These are phyloP conservation scores for Cetoscarus ocellatus DNA, from an alignment of 2,797 vertebrate genomes.

Conservation along the genomic window DNA sequence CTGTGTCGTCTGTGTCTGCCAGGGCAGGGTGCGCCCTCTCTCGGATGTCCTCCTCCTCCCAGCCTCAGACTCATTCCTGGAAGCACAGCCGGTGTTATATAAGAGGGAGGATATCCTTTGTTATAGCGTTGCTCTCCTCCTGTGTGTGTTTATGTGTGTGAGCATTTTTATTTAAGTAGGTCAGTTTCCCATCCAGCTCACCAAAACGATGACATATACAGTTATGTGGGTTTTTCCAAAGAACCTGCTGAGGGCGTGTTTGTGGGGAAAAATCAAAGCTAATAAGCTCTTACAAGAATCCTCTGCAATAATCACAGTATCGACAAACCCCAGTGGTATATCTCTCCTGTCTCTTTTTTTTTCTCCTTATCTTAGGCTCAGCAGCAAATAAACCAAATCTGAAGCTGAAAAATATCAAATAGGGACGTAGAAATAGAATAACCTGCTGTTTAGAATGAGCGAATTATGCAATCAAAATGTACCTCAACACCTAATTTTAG, in stretches of 20 bases:
- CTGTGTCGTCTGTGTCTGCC: slow-evolving; percentile 13
- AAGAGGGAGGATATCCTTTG: slow-evolving; percentile 63
- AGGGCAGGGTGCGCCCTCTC: slow-evolving; percentile 8
- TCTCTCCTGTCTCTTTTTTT: not conserved
- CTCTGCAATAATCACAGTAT: not conserved
- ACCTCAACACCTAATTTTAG: not conserved
- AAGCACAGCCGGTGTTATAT: slow-evolving; percentile 40
- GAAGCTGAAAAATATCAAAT: not conserved
- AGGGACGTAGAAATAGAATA: not conserved
- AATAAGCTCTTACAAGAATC: slow-evolving; percentile 15
- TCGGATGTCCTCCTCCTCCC: slow-evolving; percentile 9
- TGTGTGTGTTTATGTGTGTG: slow-evolving; percentile 3
- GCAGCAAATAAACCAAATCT: not conserved
- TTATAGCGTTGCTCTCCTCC: slow-evolving; percentile 40
- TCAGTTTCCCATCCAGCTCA: slow-evolving; percentile 16
- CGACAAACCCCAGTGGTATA: not conserved
- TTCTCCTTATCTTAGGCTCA: not conserved
- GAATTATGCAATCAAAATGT: too few species aligned
- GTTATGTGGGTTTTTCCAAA: slow-evolving; percentile 5
- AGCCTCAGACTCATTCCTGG: slow-evolving; percentile 53
- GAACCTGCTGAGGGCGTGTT: not conserved
- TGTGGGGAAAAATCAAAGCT: slow-evolving; percentile 15
- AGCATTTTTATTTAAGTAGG: slow-evolving; percentile 26
- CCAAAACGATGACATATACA: not conserved
- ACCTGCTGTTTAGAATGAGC: too few species aligned